Base-by-base conservation (phyloP, 1,140 invertebrate genomes). In the Papilio dardanus region DNA sequence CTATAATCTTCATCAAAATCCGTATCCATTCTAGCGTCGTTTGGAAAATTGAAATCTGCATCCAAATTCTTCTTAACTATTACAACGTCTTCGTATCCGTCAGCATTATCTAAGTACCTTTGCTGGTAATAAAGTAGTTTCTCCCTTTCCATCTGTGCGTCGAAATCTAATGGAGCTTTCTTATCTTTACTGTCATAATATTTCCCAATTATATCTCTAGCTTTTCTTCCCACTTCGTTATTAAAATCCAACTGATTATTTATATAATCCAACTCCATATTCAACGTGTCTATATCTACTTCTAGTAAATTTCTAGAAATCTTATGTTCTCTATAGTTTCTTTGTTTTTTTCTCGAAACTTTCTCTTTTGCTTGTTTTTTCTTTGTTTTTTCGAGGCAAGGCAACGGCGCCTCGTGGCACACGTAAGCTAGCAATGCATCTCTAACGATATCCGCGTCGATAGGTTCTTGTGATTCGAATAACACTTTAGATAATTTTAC, bases 401-500 rank as follows among this genome's bases (percentile, higher is more conserved):
- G 97, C 28, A 98, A 88, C 0, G 95, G 93, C 7, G 96, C 95
- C 24, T 96, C 95, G 83, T 99, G 98, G 86, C 98, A 99, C 4
- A 97, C 94, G 82, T 97, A 97, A 0, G 96, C 96, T 40, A 98
- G 90, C 14, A 98, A 87, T 0, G 97, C 96, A 88, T 99, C 98
- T 79, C 96, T 94, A 0, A 98, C 94, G 1, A 96, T 95, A 68
- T 96, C 94, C 0, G 96, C 96, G 87, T 96, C 95, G 0, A 94
- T 93, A 35, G 95, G 93, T 74, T 95, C 94, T 74, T 96, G 95
- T 79, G 95, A 95, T 88, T 96, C 96, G 74, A 96, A 95, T 21
- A 95, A 88, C 28, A 95, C 88, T 83, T 93, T 93, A 2, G 96
- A 95, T 3, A 96, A 89, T 85, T 95, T 95, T 66, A 94, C 94